Evolutionary conservation across 2,797 vertebrate genomes (phyloP).

Genomic region (Phoebastria nigripes): DNA sequence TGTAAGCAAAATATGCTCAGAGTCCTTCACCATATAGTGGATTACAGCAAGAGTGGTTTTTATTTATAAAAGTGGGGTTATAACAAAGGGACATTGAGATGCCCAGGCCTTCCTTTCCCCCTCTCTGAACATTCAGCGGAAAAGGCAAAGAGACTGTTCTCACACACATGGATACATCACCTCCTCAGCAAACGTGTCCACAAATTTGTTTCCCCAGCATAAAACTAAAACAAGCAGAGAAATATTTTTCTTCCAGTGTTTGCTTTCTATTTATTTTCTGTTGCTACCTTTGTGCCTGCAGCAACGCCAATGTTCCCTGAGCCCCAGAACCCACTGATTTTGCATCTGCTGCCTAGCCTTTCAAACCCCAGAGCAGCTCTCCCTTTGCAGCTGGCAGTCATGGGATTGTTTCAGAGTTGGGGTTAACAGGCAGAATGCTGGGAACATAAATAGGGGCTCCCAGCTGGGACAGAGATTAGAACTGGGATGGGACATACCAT

Average conservation of each 20-base stretch:
- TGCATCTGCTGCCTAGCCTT: background rate
- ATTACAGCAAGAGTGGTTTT: background rate
- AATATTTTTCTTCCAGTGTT: background rate
- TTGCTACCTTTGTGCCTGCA: slow-evolving; percentile 40
- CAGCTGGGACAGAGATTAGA: background rate
- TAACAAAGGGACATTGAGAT: background rate
- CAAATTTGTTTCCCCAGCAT: background rate
- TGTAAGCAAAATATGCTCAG: background rate
- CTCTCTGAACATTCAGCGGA: background rate
- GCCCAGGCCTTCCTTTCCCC: background rate
- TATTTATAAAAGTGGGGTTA: background rate
- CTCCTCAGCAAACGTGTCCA: background rate
- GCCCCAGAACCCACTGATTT: background rate
- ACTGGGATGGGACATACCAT: background rate
- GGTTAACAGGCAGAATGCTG: background rate
- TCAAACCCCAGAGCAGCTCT: background rate
- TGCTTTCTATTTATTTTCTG: slow-evolving; percentile 33
- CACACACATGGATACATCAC: background rate
- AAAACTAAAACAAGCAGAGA: slow-evolving; percentile 15
- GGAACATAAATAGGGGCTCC: background rate
- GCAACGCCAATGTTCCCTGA: background rate
- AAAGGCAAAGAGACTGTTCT: background rate
- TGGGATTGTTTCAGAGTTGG: background rate
- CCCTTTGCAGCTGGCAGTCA: background rate
- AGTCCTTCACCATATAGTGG: background rate